phyloP scores from a whole-genome alignment of 2,888 invertebrate genomes.

The Lagria hirta region DNA sequence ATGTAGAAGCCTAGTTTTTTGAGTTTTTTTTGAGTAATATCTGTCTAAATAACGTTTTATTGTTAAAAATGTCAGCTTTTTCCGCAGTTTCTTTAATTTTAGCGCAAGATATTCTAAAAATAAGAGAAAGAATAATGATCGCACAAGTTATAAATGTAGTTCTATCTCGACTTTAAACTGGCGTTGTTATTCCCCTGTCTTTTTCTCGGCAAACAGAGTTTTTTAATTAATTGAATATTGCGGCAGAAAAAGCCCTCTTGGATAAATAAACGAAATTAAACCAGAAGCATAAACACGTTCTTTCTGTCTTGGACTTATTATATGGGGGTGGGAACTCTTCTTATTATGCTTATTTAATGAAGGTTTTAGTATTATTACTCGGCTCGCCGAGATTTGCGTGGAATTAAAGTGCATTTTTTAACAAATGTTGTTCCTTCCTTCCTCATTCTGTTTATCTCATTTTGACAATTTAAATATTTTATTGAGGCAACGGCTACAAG shows the following conservation, averaged over 20 bases:
- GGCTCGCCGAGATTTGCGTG: constrained; percentile 18
- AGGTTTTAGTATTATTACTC: constrained; percentile 26
- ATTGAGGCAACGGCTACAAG: constrained; percentile 13
- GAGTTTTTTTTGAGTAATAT: too few species aligned
- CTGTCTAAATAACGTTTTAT: too few species aligned
- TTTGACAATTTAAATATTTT: constrained; percentile 30
- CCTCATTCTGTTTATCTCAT: constrained; percentile 29
- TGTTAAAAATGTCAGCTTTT: too few species aligned
- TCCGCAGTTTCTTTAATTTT: constrained; percentile 14
- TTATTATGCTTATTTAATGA: constrained; percentile 27
- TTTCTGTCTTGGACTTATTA: constrained; percentile 20
- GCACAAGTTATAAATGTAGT: too few species aligned
- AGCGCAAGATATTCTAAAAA: too few species aligned
- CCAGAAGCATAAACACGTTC: constrained; percentile 20
- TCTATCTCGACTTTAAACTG: too few species aligned
- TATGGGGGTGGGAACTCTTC: constrained; percentile 19
- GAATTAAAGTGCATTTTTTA: constrained; percentile 27
- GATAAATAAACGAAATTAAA: constrained; percentile 23
- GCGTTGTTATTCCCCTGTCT: too few species aligned
- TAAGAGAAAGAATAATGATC: too few species aligned
- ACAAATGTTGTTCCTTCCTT: constrained; percentile 14
- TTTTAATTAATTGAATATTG: constrained; percentile 6
- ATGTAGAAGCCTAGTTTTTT: too few species aligned
- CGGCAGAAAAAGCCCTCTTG: too few species aligned
- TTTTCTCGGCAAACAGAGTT: too few species aligned